Evolutionary conservation across 2,113 vertebrate species (phyloP), one percentile per base, ranked within the genome.

Genomic region (Aptenodytes forsteri): DNA sequence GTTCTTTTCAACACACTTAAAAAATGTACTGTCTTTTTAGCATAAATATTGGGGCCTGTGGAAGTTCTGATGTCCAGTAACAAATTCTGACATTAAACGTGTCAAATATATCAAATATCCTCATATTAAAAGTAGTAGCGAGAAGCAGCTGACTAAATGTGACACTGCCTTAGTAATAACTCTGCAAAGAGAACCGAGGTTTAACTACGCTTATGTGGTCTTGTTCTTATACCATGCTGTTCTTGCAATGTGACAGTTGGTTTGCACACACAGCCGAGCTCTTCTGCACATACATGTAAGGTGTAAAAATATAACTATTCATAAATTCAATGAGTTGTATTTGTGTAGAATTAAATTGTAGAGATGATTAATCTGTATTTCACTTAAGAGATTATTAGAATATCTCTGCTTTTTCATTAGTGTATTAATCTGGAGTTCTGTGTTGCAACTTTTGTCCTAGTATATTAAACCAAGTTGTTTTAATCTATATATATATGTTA

Each of bases 161-260:
- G n/a, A 9, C 9, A 1, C 13, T 58, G 47, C 26, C 56, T 42
- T 34, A 7, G 13, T 11, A 47, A 11, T 12, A 30, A 30, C 10
- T 38, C 84, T 73, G 49, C 17, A 70, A n/a, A 46, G 65, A 71
- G 47, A 81, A 38, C 25, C 18, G 40, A 6, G 34, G 20, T 78
- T 78, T 69, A 40, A 6, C 56, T 38, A 9, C 0, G 3, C 11
- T 58, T n/a, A 9, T 16, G 1, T 12, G 8, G 21, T 36, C 44
- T 77, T 34, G 20, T 19, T 83, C 30, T 58, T 66, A 13, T 3
- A 11, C 66, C 5, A 0, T 42, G 22, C 67, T 83, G 40, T 1
- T 83, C 73, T 69, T 78, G 65, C 36, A 11, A 0, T 12, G 16
- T 46, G 56, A 2, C 11, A 7, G 26, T 26, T 91, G 47, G 11